Conservation (phyloP, 2,888 invertebrate species). For the Xestia ashworthii region DNA sequence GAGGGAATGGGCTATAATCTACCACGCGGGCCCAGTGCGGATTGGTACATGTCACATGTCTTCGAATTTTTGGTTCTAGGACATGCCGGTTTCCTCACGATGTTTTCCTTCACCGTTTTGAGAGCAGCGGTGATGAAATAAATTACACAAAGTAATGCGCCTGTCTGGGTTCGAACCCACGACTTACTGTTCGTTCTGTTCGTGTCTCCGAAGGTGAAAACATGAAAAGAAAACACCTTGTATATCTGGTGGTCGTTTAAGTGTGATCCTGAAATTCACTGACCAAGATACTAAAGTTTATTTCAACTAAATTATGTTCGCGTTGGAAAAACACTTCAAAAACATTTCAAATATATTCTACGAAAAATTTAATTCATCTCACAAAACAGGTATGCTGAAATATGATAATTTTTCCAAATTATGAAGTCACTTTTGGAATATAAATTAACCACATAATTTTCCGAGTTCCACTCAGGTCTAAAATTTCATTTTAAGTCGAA, state of each 20-base stretch:
- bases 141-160: too few species aligned
- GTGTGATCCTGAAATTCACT: neutral
- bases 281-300: neutral
- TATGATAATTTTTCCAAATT: constrained; percentile 52
- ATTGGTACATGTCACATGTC: too few species aligned
- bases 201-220: too few species aligned
- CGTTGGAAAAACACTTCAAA: constrained; percentile 19
- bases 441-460: constrained; percentile 46
- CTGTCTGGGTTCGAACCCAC: too few species aligned
- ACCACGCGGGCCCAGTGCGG: too few species aligned
- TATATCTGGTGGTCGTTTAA: neutral
- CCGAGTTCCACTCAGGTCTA: constrained; percentile 5
- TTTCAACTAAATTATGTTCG: constrained; percentile 30
- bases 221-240: neutral
- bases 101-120: too few species aligned
- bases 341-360: constrained; percentile 23
- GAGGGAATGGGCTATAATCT: too few species aligned
- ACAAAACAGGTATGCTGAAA: constrained; percentile 50
- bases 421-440: constrained; percentile 52
- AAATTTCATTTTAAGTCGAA: constrained; percentile 37
- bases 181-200: too few species aligned
- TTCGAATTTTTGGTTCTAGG: too few species aligned
- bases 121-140: too few species aligned
- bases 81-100: too few species aligned
- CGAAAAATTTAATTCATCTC: constrained; percentile 43